Percentiles rank a stretch among this genome's conserved stretches.
phyloP scores from a whole-genome alignment of 2,888 invertebrate genomes.

The Rhaphigaster nebulosa region DNA sequence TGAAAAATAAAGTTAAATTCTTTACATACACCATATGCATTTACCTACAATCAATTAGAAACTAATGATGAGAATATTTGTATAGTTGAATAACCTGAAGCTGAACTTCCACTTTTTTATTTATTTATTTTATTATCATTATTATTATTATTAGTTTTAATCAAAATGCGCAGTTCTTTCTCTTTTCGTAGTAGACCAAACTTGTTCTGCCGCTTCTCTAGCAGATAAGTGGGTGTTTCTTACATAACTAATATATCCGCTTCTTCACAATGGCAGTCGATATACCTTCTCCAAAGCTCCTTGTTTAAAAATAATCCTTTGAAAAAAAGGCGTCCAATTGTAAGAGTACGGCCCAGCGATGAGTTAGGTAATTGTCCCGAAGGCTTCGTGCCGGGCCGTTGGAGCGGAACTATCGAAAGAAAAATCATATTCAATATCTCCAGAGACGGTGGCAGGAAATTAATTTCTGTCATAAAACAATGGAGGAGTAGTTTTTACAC shows the following conservation, averaged over 20 bases:
- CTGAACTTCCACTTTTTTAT: too few relatives aligned
- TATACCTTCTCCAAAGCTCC: background rate
- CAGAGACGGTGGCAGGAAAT: slow-evolving; percentile 54
- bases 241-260: background rate
- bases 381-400: slow-evolving; percentile 29
- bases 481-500: slow-evolving; percentile 52
- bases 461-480: slow-evolving; percentile 57
- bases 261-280: background rate
- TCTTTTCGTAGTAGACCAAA: background rate
- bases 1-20: too few relatives aligned
- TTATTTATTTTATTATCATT: too few relatives aligned
- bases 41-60: too few relatives aligned
- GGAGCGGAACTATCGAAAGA: slow-evolving; percentile 41
- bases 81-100: too few relatives aligned
- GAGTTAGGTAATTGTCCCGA: slow-evolving; percentile 5
- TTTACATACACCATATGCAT: too few relatives aligned
- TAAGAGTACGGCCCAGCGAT: background rate
- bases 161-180: background rate
- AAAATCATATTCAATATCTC: slow-evolving; percentile 55
- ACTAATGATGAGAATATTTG: background rate
- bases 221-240: background rate
- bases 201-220: background rate
- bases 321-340: background rate
- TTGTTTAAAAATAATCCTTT: background rate
- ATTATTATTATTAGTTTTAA: too few relatives aligned